Conservation (phyloP, 2,888 invertebrate genomes). For the Aleiodes testaceus region DNA sequence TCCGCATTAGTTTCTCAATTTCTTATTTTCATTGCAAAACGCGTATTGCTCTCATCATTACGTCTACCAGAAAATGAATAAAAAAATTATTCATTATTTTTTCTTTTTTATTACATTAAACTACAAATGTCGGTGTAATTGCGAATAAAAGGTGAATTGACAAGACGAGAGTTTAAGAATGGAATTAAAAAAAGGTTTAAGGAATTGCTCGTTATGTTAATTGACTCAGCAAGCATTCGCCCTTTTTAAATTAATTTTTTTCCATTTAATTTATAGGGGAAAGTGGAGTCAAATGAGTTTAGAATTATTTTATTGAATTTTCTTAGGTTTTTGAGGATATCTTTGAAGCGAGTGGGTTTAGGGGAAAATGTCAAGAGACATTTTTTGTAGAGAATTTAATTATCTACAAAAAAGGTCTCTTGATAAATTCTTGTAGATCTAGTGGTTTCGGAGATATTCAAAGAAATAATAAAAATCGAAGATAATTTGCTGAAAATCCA, state of each 20-base stretch:
- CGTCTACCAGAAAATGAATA: not conserved
- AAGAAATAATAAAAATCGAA: too few relatives aligned
- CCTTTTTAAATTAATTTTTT: slow-evolving; percentile 6
- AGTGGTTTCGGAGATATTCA: too few relatives aligned
- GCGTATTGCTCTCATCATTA: slow-evolving; percentile 30
- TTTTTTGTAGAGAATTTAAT: too few relatives aligned
- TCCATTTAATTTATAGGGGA: not conserved
- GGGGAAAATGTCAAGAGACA: too few relatives aligned
- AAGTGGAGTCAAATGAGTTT: too few relatives aligned
- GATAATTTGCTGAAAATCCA: too few relatives aligned
- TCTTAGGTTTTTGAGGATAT: too few relatives aligned
- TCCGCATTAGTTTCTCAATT: slow-evolving; percentile 31
- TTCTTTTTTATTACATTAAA: not conserved
- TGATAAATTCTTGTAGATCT: too few relatives aligned
- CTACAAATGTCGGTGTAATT: slow-evolving; percentile 23
- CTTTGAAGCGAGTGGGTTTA: too few relatives aligned
- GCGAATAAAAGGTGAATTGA: slow-evolving; percentile 9
- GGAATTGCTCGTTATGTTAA: slow-evolving; percentile 36
- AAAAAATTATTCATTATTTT: not conserved
- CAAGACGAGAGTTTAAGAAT: not conserved
- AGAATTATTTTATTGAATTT: too few relatives aligned
- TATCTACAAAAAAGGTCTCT: too few relatives aligned
- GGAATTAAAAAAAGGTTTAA: not conserved
- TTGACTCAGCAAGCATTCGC: slow-evolving; percentile 21
- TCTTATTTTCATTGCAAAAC: slow-evolving; percentile 20